Evolutionary conservation across 2,888 invertebrate species (phyloP), one percentile per base, ranked within the genome.

Genomic region (Rhamphomyia laevipes): DNA sequence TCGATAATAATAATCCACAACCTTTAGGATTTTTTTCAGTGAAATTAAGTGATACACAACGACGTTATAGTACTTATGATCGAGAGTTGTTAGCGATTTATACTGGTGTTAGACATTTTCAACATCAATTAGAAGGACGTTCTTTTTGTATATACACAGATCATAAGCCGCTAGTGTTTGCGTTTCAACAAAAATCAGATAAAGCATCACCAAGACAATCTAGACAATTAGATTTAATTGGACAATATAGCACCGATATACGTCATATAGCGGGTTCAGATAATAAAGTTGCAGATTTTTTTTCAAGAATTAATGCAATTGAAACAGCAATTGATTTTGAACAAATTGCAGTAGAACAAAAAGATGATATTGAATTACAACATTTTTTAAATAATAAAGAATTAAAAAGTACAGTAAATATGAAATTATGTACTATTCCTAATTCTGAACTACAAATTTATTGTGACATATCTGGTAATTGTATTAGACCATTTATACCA

Each of bases 41-140:
- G 40, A 63, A 64, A 38, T 50, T 70, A 2, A 58, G 51, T 16
- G 52, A 59, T 1, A 48, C 64, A 0, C 59, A 70, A 51, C 48
- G 44, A 15, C 63, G 62, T 4, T 69, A 67, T 17, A 49, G 50
- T 12, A 51, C 55, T 0, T 70, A 67, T 51, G 68, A 72, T 50
- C 31, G 66, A 3, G 66, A 70, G 53, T 58, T 72, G 0, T 54
- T 66, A 4, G 68, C 66, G 0, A 62, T 64, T 4, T 70, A 67
- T 47, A 52, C 58, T 30, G 59, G 64, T 1, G 56, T 70, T 0
- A 60, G 60, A 43, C 55, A 57, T 45, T 58, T 57, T 43, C 54
- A 52, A 33, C 55, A 55, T 46, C 51, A 55, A 30, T 18, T 57
- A 6, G 56, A 58, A 31, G 55, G 51, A 5, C 47, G 53, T 11